Percentiles rank a stretch among this genome's conserved stretches.
These are phyloP conservation scores for Caenorhabditis sinica DNA, from an alignment of 2,888 invertebrate genomes.

Conservation along the genomic window DNA sequence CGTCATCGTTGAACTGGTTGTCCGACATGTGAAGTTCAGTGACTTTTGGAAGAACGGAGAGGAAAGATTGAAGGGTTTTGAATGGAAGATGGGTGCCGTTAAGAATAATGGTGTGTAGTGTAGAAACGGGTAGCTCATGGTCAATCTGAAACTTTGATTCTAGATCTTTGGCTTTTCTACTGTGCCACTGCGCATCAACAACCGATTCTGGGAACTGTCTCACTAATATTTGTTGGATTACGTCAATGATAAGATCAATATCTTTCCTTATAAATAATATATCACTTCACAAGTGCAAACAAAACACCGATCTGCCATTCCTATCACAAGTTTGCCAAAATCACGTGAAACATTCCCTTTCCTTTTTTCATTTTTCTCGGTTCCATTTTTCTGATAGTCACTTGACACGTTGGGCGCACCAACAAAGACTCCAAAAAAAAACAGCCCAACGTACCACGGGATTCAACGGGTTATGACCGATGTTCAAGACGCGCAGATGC, in stretches of 20 bases:
- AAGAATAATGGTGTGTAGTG: slow-evolving; percentile 72
- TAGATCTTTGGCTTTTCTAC: neutral
- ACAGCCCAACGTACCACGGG: slow-evolving; percentile 55
- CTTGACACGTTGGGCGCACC: slow-evolving; percentile 33
- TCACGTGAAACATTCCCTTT: slow-evolving; percentile 49
- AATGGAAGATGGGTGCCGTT: slow-evolving; percentile 77
- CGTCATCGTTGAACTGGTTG: slow-evolving; percentile 70
- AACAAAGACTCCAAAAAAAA: neutral
- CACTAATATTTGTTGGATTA: slow-evolving; percentile 4
- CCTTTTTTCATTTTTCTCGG: slow-evolving; percentile 11
- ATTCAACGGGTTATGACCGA: slow-evolving; percentile 75
- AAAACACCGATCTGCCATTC: slow-evolving; percentile 54
- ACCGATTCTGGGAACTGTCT: neutral
- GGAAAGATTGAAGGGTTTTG: slow-evolving; percentile 66
- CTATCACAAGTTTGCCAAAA: slow-evolving; percentile 59
- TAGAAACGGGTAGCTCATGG: slow-evolving; percentile 66
- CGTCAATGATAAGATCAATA: slow-evolving; percentile 22
- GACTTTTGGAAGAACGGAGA: slow-evolving; percentile 69
- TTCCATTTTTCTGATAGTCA: slow-evolving; percentile 43
- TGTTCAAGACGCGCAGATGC: slow-evolving; percentile 74
- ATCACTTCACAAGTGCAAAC: slow-evolving; percentile 56
- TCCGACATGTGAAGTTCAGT: slow-evolving; percentile 76
- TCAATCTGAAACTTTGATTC: slow-evolving; percentile 46
- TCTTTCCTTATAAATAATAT: slow-evolving; percentile 23
- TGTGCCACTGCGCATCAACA: neutral